Conservation (phyloP, 2,888 invertebrate species). For the Mesoligia furuncula region DNA sequence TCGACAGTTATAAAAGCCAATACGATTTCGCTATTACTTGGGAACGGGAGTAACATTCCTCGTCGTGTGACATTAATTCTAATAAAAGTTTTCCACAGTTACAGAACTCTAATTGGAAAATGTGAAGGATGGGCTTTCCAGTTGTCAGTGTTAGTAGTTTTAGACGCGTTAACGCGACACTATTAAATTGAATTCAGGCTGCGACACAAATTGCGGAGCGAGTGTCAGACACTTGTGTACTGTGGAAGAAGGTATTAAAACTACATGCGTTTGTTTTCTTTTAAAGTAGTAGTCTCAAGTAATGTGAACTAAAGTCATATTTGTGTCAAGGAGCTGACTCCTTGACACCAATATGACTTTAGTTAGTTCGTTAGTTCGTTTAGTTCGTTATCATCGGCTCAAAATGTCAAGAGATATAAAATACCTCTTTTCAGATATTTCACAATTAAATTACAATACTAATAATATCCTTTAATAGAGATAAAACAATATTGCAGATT, state of each 20-base stretch:
- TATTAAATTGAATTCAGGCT: conserved; percentile 61
- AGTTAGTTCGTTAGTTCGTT: too few relatives aligned
- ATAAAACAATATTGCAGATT: not conserved
- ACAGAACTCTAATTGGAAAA: conserved; percentile 60
- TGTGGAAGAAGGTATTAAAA: conserved; percentile 29
- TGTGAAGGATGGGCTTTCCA: conserved; percentile 52
- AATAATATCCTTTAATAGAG: not conserved
- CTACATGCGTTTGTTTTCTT: conserved; percentile 6
- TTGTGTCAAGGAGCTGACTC: not conserved
- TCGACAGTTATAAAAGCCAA: conserved; percentile 49
- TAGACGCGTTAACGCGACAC: conserved; percentile 45
- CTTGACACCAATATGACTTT: too few relatives aligned
- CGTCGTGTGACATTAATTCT: conserved; percentile 49
- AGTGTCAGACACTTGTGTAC: conserved; percentile 36
- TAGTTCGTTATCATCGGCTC: not conserved
- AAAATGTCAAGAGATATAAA: too few relatives aligned
- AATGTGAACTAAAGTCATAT: not conserved
- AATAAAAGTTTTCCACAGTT: conserved; percentile 57
- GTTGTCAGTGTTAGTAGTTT: conserved; percentile 57
- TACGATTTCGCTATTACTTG: conserved; percentile 50
- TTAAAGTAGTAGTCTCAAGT: not conserved
- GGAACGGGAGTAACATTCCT: conserved; percentile 40
- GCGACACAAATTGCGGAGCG: conserved; percentile 51
- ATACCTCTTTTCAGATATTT: not conserved
- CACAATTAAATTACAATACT: not conserved